Percentiles rank a stretch among this genome's conserved stretches.
Evolutionary conservation across 1,140 invertebrate species (phyloP).

Genomic region (Nautilus pompilius): DNA sequence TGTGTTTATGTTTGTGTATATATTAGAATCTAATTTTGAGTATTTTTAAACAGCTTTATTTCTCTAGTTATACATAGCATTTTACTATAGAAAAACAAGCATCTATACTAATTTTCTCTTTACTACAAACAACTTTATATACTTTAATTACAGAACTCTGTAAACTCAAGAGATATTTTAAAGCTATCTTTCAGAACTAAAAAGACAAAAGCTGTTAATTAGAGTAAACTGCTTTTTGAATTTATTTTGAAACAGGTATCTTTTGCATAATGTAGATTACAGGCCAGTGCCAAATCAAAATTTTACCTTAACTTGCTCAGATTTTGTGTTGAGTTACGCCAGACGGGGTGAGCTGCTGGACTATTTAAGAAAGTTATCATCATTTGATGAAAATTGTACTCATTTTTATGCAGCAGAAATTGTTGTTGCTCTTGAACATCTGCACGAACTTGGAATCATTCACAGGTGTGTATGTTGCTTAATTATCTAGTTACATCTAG

Average conservation of each 20-base stretch:
- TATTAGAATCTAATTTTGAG: no score
- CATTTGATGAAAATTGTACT: conserved; percentile 84
- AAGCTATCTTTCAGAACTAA: background rate
- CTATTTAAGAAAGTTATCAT: conserved; percentile 86
- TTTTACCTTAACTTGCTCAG: conserved; percentile 48
- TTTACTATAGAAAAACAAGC: no score
- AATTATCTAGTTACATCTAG: background rate
- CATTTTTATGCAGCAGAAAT: conserved; percentile 94
- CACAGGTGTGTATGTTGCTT: conserved; percentile 65
- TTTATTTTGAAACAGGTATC: background rate
- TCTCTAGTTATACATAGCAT: no score
- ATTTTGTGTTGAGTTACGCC: conserved; percentile 95
- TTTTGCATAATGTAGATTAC: background rate
- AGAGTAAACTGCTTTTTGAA: background rate
- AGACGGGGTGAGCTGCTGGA: conserved; percentile 90
- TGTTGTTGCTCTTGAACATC: conserved; percentile 84
- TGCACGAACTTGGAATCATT: conserved; percentile 86
- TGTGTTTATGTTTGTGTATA: no score
- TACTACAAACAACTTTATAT: background rate
- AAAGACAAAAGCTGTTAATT: background rate
- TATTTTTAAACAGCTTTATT: no score
- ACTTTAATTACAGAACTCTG: background rate
- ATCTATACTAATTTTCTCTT: background rate
- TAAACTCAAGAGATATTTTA: background rate
- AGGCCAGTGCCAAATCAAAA: no score